Evolutionary conservation across 64 coral and sea anemone species (phyloP), one percentile per base, ranked within the genome.

Genomic region (Dendrophyllia cribrosa): DNA sequence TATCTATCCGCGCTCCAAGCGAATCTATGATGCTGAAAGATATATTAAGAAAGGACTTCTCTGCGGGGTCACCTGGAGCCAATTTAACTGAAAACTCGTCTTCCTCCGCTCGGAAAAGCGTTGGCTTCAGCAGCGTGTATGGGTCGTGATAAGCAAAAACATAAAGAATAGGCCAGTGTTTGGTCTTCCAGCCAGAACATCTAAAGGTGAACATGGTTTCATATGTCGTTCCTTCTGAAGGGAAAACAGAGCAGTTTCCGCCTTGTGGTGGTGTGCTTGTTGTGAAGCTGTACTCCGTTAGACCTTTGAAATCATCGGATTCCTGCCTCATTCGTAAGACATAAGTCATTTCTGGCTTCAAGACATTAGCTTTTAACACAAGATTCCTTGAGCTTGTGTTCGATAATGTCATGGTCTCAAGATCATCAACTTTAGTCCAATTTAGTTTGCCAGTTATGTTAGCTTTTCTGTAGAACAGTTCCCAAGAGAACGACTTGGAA

Each of bases 241-340:
- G 87, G 15, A 53, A 59, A 14, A 93, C 79, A 60, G 60, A 77
- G 46, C 95, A 96, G 20, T 84, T 86, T 24, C 95, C 95, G 1
- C 87, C 91, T 6, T 47, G 58, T 25, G 95, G 95, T 34, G 95
- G 91, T 20, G 51, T 85, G 56, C 92, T 88, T 7, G 95, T 96
- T 3, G 75, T 55, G 26, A 96, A 96, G 4, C 87, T 73, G 52
- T 96, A 91, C 62, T 96, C 95, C 20, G 91, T 51, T 9, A 96
- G 53, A 7, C 95, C 91, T 73, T 49, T 50, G 48, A 72, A 24
- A 21, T 70, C 52, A 4, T 74, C 55, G 19, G 88, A 62, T 48
- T 59, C 66, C 20, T 78, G 79, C 23, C 88, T 84, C 69, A 91
- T 9, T 47, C 79, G 67, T 13, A 91, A 58, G 4, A 76, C 80